Evolutionary conservation across 1,140 invertebrate species (phyloP).

Genomic region (Megalopta genalis): DNA sequence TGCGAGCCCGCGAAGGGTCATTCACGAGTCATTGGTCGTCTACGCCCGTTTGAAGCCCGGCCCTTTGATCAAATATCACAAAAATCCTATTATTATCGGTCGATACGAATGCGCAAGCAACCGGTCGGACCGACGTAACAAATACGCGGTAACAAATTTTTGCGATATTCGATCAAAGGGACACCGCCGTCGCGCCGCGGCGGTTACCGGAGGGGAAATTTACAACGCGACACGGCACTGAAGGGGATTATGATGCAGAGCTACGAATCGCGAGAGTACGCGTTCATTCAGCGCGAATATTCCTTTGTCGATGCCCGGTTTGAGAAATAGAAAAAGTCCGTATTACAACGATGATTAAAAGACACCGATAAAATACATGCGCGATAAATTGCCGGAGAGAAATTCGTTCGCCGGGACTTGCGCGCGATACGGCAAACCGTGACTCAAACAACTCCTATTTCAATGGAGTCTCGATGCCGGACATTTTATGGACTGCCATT

Average conservation of each 20-base stretch:
- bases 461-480: too few species aligned
- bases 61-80: constrained; percentile 31
- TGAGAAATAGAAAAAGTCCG: background rate
- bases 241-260: constrained; percentile 22
- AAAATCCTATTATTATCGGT: constrained; percentile 27
- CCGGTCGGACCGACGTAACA: background rate
- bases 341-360: background rate
- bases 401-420: too few species aligned
- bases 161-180: constrained; percentile 38
- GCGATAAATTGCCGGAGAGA: background rate
- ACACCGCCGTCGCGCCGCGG: background rate
- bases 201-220: constrained; percentile 9
- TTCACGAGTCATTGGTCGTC: background rate
- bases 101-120: background rate
- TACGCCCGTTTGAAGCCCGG: background rate
- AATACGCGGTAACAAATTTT: constrained; percentile 30
- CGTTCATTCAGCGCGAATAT: constrained; percentile 22
- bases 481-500: too few species aligned
- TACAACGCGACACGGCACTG: constrained; percentile 26
- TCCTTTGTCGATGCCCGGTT: constrained; percentile 17
- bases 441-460: too few species aligned
- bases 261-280: background rate
- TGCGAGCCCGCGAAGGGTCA: too few species aligned
- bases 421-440: too few species aligned
- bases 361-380: background rate